Evolutionary conservation across 2,113 vertebrate species (phyloP).

Genomic region (Nesogale talazaci): DNA sequence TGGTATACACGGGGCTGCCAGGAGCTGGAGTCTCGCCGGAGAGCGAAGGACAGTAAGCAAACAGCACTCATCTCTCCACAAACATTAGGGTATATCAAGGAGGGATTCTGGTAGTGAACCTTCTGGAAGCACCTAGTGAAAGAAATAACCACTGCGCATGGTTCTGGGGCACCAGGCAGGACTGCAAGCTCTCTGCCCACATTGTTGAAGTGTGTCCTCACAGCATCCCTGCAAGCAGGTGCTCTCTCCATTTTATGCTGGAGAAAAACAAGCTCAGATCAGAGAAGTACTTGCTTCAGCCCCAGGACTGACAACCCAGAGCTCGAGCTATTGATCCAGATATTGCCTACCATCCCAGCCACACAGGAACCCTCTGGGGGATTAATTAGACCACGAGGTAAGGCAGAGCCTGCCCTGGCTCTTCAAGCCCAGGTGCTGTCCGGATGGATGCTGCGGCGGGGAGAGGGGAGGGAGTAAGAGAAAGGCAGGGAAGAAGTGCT

Average conservation of each 20-base stretch:
- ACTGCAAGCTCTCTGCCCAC: background rate
- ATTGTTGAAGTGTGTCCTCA: background rate
- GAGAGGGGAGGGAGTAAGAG: background rate
- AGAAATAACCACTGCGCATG: background rate
- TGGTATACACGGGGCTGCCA: background rate
- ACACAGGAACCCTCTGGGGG: background rate
- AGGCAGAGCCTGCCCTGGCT: slow-evolving; percentile 49
- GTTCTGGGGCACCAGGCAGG: background rate
- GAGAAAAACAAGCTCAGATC: background rate
- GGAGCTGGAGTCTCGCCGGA: background rate
- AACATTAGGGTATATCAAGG: background rate
- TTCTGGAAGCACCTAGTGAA: background rate
- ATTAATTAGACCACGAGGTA: background rate
- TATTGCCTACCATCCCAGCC: background rate
- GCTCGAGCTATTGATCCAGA: background rate
- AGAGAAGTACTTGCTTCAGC: background rate
- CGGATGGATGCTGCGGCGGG: background rate
- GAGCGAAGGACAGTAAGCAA: background rate
- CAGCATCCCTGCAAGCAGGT: background rate
- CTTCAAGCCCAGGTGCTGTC: background rate
- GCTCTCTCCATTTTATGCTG: background rate
- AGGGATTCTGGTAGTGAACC: too few species aligned
- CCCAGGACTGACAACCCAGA: background rate
- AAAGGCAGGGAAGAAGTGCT: background rate
- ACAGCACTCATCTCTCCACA: background rate